Evolutionary conservation across 2,113 vertebrate species (phyloP).

Genomic region (Mugil cephalus): DNA sequence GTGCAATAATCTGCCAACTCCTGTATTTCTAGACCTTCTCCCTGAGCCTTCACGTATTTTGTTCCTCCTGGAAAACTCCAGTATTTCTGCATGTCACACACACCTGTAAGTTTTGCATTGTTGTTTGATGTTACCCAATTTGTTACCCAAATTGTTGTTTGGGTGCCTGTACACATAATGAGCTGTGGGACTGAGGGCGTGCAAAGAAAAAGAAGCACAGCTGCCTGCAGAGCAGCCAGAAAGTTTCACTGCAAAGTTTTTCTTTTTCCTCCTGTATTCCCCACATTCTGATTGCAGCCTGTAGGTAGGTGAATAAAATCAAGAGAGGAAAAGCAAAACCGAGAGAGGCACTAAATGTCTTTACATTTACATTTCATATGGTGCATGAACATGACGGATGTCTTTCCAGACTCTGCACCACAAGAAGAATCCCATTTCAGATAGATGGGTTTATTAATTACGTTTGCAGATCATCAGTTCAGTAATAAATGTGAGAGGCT

Average conservation of each 20-base stretch:
- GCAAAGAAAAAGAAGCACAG: background rate
- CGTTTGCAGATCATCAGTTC: slow-evolving; percentile 24
- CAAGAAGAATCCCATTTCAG: slow-evolving; percentile 8
- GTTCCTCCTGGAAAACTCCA: too few species aligned
- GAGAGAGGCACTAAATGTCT: background rate
- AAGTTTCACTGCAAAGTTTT: slow-evolving; percentile 26
- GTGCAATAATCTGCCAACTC: too few species aligned
- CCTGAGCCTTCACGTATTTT: too few species aligned
- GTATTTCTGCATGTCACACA: too few species aligned
- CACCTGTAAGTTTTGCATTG: too few species aligned
- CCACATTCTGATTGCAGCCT: background rate
- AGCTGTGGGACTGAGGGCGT: too few species aligned
- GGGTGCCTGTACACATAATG: background rate
- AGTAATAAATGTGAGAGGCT: slow-evolving; percentile 1
- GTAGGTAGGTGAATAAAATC: slow-evolving; percentile 12
- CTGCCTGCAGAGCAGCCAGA: slow-evolving; percentile 6
- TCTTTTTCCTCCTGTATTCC: background rate
- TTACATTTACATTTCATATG: too few species aligned
- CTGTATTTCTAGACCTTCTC: too few species aligned
- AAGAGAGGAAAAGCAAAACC: background rate
- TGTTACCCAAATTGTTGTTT: background rate
- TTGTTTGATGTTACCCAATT: too few species aligned
- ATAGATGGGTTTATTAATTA: slow-evolving; percentile 41
- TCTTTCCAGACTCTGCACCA: slow-evolving; percentile 2
- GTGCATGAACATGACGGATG: slow-evolving; percentile 12